These are phyloP conservation scores for Adelphocoris suturalis DNA, from an alignment of 2,888 invertebrate genomes.

Conservation along the genomic window DNA sequence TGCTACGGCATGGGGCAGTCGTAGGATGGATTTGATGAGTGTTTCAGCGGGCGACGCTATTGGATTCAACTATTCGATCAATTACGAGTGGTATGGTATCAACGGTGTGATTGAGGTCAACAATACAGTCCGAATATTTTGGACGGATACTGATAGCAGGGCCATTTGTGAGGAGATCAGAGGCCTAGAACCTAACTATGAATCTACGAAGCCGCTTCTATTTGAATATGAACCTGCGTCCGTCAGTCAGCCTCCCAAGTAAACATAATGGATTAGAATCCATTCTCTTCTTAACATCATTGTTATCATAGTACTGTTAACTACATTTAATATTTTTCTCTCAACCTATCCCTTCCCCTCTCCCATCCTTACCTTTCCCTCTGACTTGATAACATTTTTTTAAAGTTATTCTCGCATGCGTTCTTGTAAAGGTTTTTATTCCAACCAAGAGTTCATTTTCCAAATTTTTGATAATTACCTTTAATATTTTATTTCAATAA, in stretches of 20 bases:
- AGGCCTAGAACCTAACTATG: background rate
- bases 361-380: too few species aligned
- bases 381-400: too few species aligned
- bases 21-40: conserved; percentile 58
- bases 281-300: background rate
- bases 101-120: conserved; percentile 74
- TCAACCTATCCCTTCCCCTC: too few species aligned
- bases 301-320: background rate
- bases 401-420: too few species aligned
- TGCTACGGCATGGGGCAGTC: conserved; percentile 42
- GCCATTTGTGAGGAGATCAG: conserved; percentile 73
- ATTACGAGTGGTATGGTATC: conserved; percentile 75
- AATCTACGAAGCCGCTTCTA: background rate
- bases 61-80: conserved; percentile 71
- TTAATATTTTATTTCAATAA: too few species aligned
- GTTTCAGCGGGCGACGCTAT: conserved; percentile 1
- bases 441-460: too few species aligned
- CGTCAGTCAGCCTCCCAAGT: conserved; percentile 43
- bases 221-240: conserved; percentile 43
- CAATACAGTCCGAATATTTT: conserved; percentile 74
- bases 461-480: too few species aligned
- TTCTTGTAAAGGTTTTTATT: too few species aligned
- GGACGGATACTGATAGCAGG: conserved; percentile 72
- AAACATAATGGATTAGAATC: background rate
- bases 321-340: background rate